Base-by-base conservation (phyloP, 2,797 vertebrate species). In the Pangasius mekongensis region DNA sequence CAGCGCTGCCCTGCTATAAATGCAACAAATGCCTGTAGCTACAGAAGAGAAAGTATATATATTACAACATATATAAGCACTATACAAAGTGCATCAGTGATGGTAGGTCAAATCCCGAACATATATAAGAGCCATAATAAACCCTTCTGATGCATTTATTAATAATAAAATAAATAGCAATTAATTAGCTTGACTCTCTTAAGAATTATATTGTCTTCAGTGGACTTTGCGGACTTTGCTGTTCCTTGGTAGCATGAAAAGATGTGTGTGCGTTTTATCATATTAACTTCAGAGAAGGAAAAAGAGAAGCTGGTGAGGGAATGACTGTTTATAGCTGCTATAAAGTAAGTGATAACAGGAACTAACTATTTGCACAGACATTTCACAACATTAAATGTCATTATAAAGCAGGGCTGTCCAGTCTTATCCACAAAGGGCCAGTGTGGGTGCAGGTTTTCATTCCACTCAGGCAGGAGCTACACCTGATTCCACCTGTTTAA, bases 1-100 rank as follows among this genome's bases (percentile, higher is more conserved):
- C 97, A 99, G 99, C 93, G 97, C 96, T 66, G 95, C 93, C 90
- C 97, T 97, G 90, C 96, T 98, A 94, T 98, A 98, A 93, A 97
- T 94, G 97, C 95, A 86, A 98, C 95, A 93, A 96, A 98, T 67
- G 96, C 94, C 82, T 97, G 97, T 91, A 99, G 95, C 98, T 99
- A 94, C 82, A 92, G 91, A 91, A 13, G 56, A 80, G 5, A 43
- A 74, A 62, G 60, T 36, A 80, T 27, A 36, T 39, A 54, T 74
- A 49, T 43, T 73, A 10, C 36, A 39, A 20, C 20, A 0, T 16
- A 30, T 18, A 11, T 74, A 78, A 9, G 13, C 16, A 30, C 14
- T 56, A 30, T 20, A 52, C 43, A 47, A 74, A 74, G 36, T 47
- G 22, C 22, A 11, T 74, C 27, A 36, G 33, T n/a, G n/a, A 52